Evolutionary conservation across 2,888 invertebrate genomes (phyloP).

Genomic region (Limnephilus auricula): DNA sequence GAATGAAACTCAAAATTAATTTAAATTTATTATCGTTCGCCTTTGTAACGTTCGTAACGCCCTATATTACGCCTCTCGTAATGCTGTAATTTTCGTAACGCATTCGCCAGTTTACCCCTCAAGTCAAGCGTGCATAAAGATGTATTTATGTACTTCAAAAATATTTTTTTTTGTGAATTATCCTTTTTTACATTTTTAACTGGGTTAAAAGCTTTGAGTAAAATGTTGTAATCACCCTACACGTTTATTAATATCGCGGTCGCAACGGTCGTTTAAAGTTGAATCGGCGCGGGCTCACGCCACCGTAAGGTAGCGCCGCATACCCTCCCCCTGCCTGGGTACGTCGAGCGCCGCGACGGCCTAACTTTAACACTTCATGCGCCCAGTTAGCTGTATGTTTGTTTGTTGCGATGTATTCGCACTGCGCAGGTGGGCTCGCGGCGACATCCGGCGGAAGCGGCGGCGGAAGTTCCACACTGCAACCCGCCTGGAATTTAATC

Average conservation of each 20-base stretch:
- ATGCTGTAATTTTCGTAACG: no score
- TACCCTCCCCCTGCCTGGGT: neutral
- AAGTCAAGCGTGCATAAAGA: no score
- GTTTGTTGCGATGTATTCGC: neutral
- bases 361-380: conserved; percentile 2
- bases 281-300: neutral
- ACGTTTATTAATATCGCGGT: neutral
- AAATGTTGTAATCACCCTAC: neutral
- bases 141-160: no score
- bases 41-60: no score
- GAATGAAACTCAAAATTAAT: no score
- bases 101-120: no score
- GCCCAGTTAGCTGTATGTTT: neutral
- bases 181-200: no score
- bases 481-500: neutral
- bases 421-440: neutral
- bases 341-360: neutral
- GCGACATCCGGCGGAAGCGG: neutral
- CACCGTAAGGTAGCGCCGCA: neutral
- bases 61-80: no score
- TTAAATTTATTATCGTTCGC: no score
- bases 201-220: no score
- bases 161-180: no score
- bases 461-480: neutral
- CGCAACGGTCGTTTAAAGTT: neutral